A percentile compares a stretch with the other conserved stretches of the same genome.
phyloP scores from a whole-genome alignment of 2,797 vertebrate species.

The Poecilia wingei region DNA sequence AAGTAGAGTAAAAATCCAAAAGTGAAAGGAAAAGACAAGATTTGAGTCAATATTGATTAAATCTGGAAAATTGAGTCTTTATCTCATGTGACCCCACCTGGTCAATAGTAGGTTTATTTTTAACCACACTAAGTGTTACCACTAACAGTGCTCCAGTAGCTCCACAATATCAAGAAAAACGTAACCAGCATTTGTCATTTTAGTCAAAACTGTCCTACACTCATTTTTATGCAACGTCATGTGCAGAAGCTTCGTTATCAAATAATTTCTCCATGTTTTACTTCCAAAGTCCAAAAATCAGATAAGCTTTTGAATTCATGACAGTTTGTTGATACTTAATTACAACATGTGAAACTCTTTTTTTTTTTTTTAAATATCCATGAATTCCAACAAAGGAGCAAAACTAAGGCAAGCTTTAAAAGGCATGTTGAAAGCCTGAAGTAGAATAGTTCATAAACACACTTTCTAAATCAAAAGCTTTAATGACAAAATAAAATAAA shows the following conservation, averaged over 20 bases:
- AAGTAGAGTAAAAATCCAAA: background rate
- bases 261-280: background rate
- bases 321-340: background rate
- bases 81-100: background rate
- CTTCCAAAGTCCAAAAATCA: background rate
- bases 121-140: background rate
- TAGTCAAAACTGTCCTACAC: background rate
- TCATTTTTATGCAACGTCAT: background rate
- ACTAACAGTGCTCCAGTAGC: slow-evolving; percentile 5
- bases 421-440: background rate
- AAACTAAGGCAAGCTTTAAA: background rate
- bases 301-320: background rate
- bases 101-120: slow-evolving; percentile 18
- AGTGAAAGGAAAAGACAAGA: background rate
- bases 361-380: background rate
- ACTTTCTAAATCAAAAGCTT: background rate
- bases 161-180: background rate
- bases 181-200: background rate
- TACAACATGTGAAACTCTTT: background rate
- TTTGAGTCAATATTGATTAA: background rate
- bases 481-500: background rate
- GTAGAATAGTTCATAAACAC: background rate
- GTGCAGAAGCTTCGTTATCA: background rate
- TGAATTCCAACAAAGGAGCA: background rate
- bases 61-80: background rate